A percentile compares a stretch with the other conserved stretches of the same genome.
Evolutionary conservation across 2,113 vertebrate genomes (phyloP).

Genomic region (Cyrtonyx montezumae): DNA sequence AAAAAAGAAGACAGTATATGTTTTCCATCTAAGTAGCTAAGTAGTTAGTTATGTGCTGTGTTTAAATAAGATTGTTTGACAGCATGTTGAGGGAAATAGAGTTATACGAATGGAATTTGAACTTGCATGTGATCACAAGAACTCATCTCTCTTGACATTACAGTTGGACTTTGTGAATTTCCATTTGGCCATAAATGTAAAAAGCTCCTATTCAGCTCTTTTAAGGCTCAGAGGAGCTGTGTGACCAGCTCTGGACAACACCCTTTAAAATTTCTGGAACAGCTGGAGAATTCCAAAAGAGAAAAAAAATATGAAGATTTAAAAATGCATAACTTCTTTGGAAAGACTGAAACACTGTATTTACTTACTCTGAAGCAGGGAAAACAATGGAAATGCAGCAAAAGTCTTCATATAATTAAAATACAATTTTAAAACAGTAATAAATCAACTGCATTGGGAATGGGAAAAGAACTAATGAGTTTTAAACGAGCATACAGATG

Average conservation of each 20-base stretch:
- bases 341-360: background rate
- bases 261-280: background rate
- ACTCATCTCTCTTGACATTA: slow-evolving; percentile 20
- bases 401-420: background rate
- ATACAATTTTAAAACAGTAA: background rate
- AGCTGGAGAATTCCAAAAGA: background rate
- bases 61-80: background rate
- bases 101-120: slow-evolving; percentile 30
- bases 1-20: background rate
- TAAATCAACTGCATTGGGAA: background rate
- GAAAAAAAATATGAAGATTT: background rate
- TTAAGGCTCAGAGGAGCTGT: background rate
- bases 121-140: slow-evolving; percentile 23
- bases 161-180: slow-evolving; percentile 6
- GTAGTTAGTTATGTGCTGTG: background rate
- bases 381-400: background rate
- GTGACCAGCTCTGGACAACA: background rate
- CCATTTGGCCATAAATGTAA: slow-evolving; percentile 18
- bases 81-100: background rate
- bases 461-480: background rate
- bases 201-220: background rate
- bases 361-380: background rate
- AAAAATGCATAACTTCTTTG: background rate
- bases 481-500: background rate
- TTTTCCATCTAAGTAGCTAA: background rate